A percentile compares a stretch with the other conserved stretches of the same genome.
phyloP scores from a whole-genome alignment of 2,113 vertebrate species.

The Rutilus rutilus region DNA sequence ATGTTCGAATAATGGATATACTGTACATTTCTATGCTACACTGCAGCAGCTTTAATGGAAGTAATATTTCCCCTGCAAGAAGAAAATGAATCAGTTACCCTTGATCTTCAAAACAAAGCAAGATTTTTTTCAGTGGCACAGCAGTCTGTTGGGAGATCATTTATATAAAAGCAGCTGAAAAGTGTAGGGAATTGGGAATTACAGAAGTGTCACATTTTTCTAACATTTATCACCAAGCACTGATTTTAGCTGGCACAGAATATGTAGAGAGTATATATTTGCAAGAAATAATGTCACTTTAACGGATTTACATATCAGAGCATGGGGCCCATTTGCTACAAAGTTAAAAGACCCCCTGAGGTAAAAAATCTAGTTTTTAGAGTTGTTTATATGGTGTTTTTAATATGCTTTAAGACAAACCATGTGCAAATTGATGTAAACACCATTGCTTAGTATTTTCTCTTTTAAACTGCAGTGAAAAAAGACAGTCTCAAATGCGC shows the following conservation, averaged over 20 bases:
- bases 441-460: too few relatives aligned
- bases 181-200: conserved; percentile 25
- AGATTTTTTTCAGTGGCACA: conserved; percentile 73
- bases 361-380: too few relatives aligned
- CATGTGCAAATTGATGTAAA: too few relatives aligned
- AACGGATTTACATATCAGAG: not conserved
- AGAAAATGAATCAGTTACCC: conserved; percentile 67
- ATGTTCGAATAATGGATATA: not conserved
- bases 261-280: not conserved
- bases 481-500: too few relatives aligned
- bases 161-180: conserved; percentile 67
- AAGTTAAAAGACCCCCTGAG: not conserved
- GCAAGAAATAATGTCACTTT: not conserved
- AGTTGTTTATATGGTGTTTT: too few relatives aligned
- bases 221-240: conserved; percentile 7
- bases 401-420: too few relatives aligned
- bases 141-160: conserved; percentile 47
- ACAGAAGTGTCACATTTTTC: conserved; percentile 50
- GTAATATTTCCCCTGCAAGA: conserved; percentile 39
- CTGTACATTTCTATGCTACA: conserved; percentile 1
- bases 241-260: conserved; percentile 22
- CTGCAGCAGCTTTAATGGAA: not conserved
- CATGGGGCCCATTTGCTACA: not conserved
- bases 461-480: too few relatives aligned
- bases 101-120: conserved; percentile 64